Evolutionary conservation across 1,140 invertebrate genomes (phyloP), one percentile per base, ranked within the genome.

Genomic region (Macrobrachium nipponense): DNA sequence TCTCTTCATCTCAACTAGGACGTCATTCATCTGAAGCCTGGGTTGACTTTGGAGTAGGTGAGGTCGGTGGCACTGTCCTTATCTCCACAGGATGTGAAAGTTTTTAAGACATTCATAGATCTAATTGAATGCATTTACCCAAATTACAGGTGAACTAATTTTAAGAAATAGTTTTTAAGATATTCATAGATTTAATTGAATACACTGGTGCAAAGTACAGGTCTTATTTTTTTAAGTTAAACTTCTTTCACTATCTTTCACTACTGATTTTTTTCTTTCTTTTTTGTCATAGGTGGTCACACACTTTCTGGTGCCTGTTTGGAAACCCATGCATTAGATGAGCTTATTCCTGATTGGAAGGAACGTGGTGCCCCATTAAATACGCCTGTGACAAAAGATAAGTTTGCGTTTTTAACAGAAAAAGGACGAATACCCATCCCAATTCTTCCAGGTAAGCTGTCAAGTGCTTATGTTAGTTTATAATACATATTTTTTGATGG

Each of bases 261-360:
- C 43, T 70, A 20, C 14, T 20, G 14, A 5, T 6, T 2, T 70
- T 10, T 5, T 27, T 68, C 10, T 27, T 27, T 12, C 10, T 68
- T 4, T 5, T 15, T 51, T 76, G 15, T 18, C 27, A 10, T 80
- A 94, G 94, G 95, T 89, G 97, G 96, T 20, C 99, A 99, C 90
- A 99, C 96, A 75, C 92, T 99, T 7, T 99, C 98, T 17, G 99
- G 99, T n/a, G 98, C 99, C 60, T 98, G 98, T 88, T 95, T 99
- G 51, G 98, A 99, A 92, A 96, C 98, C 0, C 93, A 94, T 78
- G 97, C 98, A 5, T 90, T 99, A 1, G 95, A 97, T 90, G 98
- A 99, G 93, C 92, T 99, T 0, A 95, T 99, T 88, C 98, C 99
- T 5, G 96, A 99, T 91, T 99, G 98, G 98, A 95, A 98, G 90